Conservation (phyloP, 2,797 vertebrate species). For the Helarctos malayanus region DNA sequence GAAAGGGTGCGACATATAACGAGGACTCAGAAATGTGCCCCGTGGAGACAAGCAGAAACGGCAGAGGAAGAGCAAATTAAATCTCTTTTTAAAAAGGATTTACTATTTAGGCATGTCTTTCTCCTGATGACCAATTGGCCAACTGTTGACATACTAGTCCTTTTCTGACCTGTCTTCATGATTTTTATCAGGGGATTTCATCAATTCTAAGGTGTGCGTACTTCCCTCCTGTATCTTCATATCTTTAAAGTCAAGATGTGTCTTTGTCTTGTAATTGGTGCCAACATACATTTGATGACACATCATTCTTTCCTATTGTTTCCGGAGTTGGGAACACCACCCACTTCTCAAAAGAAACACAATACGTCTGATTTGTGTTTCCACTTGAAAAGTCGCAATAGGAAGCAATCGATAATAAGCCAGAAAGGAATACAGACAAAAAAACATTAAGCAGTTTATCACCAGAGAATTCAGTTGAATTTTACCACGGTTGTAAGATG, state of each 20-base stretch:
- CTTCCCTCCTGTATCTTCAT: not conserved
- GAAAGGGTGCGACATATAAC: not conserved
- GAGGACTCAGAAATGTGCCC: not conserved
- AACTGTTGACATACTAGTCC: too few relatives aligned
- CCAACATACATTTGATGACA: not conserved
- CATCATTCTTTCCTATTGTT: not conserved
- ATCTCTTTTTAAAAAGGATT: not conserved
- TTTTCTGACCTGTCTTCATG: not conserved
- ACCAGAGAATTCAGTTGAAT: not conserved
- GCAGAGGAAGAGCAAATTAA: not conserved
- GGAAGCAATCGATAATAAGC: not conserved
- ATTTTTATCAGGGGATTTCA: not conserved
- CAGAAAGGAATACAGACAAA: not conserved
- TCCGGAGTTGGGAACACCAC: not conserved
- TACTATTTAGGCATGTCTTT: not conserved
- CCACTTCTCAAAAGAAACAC: not conserved
- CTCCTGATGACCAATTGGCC: not conserved
- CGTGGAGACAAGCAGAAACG: not conserved
- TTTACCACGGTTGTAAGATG: fast-evolving
- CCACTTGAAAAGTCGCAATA: not conserved
- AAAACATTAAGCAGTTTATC: not conserved
- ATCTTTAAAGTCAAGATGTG: not conserved
- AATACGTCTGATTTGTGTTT: not conserved
- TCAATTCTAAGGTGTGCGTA: not conserved
- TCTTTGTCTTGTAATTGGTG: too few relatives aligned